Evolutionary conservation across 2,888 invertebrate species (phyloP).

Genomic region (Parascotia fuliginaria): DNA sequence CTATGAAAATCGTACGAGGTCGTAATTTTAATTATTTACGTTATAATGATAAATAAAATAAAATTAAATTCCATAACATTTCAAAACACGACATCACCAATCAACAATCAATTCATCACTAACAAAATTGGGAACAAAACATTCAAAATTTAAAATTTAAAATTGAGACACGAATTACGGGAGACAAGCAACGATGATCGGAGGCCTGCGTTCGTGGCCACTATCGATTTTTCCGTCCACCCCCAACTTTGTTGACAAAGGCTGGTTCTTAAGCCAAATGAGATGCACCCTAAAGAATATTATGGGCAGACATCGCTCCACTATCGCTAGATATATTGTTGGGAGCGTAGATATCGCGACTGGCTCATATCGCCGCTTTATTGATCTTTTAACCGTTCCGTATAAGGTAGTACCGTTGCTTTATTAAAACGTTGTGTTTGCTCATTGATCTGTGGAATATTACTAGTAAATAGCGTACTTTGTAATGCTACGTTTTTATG

Average conservation of each 20-base stretch:
- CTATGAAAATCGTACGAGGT: no score
- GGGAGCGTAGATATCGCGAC: slow-evolving; percentile 64
- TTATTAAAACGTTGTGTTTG: slow-evolving; percentile 57
- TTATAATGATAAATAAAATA: no score
- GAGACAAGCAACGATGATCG: slow-evolving; percentile 72
- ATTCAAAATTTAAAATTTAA: slow-evolving; percentile 57
- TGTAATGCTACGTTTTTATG: neutral
- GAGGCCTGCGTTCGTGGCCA: slow-evolving; percentile 70
- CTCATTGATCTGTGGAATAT: slow-evolving; percentile 34
- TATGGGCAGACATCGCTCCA: slow-evolving; percentile 85
- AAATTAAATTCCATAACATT: neutral
- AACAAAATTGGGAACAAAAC: slow-evolving; percentile 22
- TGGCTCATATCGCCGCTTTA: slow-evolving; percentile 71
- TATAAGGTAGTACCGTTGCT: slow-evolving; percentile 47
- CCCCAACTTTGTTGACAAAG: slow-evolving; percentile 85
- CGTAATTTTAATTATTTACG: no score
- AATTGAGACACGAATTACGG: slow-evolving; percentile 69
- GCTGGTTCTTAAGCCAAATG: slow-evolving; percentile 86
- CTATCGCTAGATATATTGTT: slow-evolving; percentile 72
- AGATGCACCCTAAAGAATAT: slow-evolving; percentile 86
- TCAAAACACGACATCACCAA: slow-evolving; percentile 3
- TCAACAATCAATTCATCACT: slow-evolving; percentile 11
- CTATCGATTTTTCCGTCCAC: slow-evolving; percentile 82
- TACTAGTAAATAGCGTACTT: slow-evolving; percentile 21
- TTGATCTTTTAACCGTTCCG: slow-evolving; percentile 72